A percentile compares a stretch with the other conserved stretches of the same genome.
Evolutionary conservation across 2,113 vertebrate species (phyloP).

Genomic region (Phylloscopus whistleri): DNA sequence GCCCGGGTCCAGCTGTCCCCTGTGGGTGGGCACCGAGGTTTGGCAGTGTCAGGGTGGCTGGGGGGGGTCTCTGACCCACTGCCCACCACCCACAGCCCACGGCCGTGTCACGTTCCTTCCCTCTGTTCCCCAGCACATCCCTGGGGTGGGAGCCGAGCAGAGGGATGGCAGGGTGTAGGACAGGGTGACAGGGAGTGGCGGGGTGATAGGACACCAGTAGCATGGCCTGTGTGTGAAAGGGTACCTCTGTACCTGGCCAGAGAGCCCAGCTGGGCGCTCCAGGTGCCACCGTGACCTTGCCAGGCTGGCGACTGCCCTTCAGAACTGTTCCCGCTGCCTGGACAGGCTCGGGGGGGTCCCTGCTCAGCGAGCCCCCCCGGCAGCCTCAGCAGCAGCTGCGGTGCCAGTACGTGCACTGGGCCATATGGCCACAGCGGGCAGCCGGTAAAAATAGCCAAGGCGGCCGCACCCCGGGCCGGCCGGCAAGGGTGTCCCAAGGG

Average conservation of each 20-base stretch:
- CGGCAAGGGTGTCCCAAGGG: conserved; percentile 18
- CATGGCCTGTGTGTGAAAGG: accelerated
- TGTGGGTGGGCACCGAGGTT: not conserved
- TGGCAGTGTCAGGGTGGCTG: not conserved
- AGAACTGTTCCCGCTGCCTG: not conserved
- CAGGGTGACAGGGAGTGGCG: not conserved
- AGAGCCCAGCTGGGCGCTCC: not conserved
- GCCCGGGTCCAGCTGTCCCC: not conserved
- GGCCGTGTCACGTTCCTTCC: accelerated
- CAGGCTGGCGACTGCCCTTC: not conserved
- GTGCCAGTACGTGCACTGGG: not conserved
- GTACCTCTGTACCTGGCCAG: not conserved
- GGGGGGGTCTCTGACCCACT: accelerated
- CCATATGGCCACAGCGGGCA: conserved; percentile 25
- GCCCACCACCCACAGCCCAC: not conserved
- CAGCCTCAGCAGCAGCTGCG: not conserved
- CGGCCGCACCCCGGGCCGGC: not conserved
- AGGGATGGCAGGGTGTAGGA: not conserved
- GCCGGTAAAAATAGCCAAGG: not conserved
- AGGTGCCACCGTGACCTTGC: accelerated
- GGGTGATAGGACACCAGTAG: not conserved
- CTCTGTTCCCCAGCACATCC: accelerated
- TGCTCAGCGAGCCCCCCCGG: accelerated
- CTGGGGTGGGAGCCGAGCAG: accelerated
- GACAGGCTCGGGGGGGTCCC: not conserved